These are phyloP conservation scores for Brevimyrus niger DNA, from an alignment of 2,113 vertebrate species.

Conservation along the genomic window DNA sequence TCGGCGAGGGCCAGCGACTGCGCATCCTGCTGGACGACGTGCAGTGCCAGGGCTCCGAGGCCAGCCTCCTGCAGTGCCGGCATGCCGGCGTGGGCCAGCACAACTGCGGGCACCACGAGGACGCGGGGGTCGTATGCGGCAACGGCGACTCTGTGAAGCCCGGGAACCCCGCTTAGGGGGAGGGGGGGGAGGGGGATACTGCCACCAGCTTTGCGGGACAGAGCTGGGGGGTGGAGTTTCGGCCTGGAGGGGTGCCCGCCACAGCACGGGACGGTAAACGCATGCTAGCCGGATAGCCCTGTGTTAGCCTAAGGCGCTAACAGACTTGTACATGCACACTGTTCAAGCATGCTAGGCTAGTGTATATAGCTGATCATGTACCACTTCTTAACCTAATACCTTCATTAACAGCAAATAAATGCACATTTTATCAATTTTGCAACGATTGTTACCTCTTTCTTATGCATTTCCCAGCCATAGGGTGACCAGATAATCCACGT, in stretches of 20 bases:
- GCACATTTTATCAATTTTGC: background rate
- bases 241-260: background rate
- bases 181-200: background rate
- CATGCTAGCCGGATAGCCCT: background rate
- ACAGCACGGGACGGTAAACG: background rate
- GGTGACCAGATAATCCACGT: background rate
- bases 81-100: constrained; percentile 66
- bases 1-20: constrained; percentile 68
- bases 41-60: constrained; percentile 69
- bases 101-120: constrained; percentile 84
- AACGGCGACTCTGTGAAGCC: constrained; percentile 27
- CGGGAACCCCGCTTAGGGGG: background rate
- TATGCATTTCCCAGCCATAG: background rate
- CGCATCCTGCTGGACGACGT: constrained; percentile 82
- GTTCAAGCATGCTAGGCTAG: background rate
- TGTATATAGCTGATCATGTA: background rate
- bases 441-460: background rate
- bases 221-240: constrained; percentile 18
- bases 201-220: background rate
- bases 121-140: constrained; percentile 79
- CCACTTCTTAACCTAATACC: background rate
- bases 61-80: constrained; percentile 69
- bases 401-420: background rate
- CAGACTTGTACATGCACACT: background rate
- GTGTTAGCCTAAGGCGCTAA: background rate